These are phyloP conservation scores for Pluvianellus socialis DNA, from an alignment of 2,113 vertebrate genomes.

Conservation along the genomic window DNA sequence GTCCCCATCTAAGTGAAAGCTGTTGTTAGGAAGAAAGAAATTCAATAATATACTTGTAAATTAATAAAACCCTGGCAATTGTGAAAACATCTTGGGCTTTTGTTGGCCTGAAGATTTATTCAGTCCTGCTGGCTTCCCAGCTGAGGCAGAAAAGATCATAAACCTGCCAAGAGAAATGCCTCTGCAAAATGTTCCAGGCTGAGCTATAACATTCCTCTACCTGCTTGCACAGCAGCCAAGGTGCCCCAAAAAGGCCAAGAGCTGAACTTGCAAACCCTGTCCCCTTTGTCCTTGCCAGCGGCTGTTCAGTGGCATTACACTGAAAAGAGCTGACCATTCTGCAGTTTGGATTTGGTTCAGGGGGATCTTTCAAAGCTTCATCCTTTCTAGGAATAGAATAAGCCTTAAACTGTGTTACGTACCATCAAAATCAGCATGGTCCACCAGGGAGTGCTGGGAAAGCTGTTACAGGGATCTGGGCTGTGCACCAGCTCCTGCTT, in stretches of 20 bases:
- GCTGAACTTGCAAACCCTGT: background rate
- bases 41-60: constrained; percentile 4
- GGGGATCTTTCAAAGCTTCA: background rate
- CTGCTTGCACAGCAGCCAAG: background rate
- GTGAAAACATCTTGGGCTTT: constrained; percentile 19
- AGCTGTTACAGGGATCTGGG: background rate
- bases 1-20: background rate
- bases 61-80: constrained; percentile 25
- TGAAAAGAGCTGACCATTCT: background rate
- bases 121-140: constrained; percentile 27
- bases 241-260: background rate
- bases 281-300: background rate
- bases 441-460: background rate
- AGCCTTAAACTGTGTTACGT: background rate
- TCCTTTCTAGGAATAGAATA: background rate
- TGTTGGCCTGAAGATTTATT: constrained; percentile 43
- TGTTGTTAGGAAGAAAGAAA: background rate
- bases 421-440: background rate
- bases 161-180: constrained; percentile 25
- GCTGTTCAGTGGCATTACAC: background rate
- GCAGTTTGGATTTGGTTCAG: background rate
- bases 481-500: background rate
- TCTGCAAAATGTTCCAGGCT: constrained; percentile 3
- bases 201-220: background rate
- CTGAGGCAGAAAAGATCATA: constrained; percentile 40